Evolutionary conservation across 2,888 invertebrate genomes (phyloP).

Genomic region (Tridacna gigas): DNA sequence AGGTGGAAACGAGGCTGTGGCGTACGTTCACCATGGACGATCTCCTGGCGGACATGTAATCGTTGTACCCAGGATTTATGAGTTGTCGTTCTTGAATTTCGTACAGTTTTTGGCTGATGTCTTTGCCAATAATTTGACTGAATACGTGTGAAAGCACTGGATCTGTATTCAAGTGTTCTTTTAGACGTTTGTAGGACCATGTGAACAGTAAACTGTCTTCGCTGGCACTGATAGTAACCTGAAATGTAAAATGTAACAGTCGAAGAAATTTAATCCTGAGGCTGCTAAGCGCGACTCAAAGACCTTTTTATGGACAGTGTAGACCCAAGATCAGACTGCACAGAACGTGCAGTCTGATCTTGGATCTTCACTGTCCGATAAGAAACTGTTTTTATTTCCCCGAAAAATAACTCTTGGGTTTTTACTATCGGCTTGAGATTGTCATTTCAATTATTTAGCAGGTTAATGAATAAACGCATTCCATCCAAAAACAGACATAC

Average conservation of each 20-base stretch:
- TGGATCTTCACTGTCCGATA: too few relatives aligned
- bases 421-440: too few relatives aligned
- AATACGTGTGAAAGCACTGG: constrained; percentile 91
- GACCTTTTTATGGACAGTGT: too few relatives aligned
- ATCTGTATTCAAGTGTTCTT: constrained; percentile 90
- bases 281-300: too few relatives aligned
- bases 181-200: constrained; percentile 92
- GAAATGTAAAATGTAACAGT: constrained; percentile 78
- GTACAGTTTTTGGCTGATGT: constrained; percentile 93
- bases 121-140: constrained; percentile 92
- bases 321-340: too few relatives aligned
- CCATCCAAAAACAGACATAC: too few relatives aligned
- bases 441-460: too few relatives aligned
- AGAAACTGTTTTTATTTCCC: too few relatives aligned
- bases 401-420: too few relatives aligned
- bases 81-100: constrained; percentile 77
- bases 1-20: constrained; percentile 70
- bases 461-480: too few relatives aligned
- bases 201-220: constrained; percentile 92
- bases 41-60: constrained; percentile 64
- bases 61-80: constrained; percentile 69
- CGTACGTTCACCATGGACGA: constrained; percentile 77
- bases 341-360: too few relatives aligned
- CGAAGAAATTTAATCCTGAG: too few relatives aligned
- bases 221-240: constrained; percentile 92